A percentile compares a stretch with the other conserved stretches of the same genome.
Evolutionary conservation across 2,888 invertebrate species (phyloP).

Genomic region (Epinotia brunnichana): DNA sequence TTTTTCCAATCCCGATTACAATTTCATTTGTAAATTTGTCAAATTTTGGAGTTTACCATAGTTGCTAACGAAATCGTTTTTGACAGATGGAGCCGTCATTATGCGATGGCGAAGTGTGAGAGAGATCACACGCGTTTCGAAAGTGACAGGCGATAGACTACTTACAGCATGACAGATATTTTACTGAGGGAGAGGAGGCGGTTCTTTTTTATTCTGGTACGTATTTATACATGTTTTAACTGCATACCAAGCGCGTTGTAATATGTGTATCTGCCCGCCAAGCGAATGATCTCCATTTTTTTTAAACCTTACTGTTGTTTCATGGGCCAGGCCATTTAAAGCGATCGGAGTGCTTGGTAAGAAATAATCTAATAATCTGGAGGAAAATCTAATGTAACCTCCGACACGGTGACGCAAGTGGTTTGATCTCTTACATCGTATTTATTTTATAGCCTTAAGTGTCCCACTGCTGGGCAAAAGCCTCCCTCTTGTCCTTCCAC

Average conservation of each 20-base stretch:
- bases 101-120: slow-evolving; percentile 38
- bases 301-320: neutral
- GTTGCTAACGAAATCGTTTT: slow-evolving; percentile 34
- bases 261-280: slow-evolving; percentile 37
- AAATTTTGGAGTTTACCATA: too few relatives aligned
- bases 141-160: slow-evolving; percentile 40
- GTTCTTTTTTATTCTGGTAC: slow-evolving; percentile 35
- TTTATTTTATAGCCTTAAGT: too few relatives aligned
- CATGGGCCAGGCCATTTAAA: neutral
- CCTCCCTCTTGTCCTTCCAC: too few relatives aligned
- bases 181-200: slow-evolving; percentile 37
- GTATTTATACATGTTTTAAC: slow-evolving; percentile 20
- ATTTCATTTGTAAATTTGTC: too few relatives aligned
- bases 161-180: slow-evolving; percentile 43
- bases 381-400: neutral
- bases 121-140: slow-evolving; percentile 37
- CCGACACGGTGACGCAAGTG: neutral
- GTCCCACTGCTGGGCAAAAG: too few relatives aligned
- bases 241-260: slow-evolving; percentile 5
- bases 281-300: slow-evolving; percentile 27
- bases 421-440: neutral
- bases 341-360: too few relatives aligned
- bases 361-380: too few relatives aligned
- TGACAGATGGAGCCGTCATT: slow-evolving; percentile 39
- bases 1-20: too few relatives aligned